Base-by-base conservation (phyloP, 2,888 invertebrate genomes). In the Drosophila glabriapex region DNA sequence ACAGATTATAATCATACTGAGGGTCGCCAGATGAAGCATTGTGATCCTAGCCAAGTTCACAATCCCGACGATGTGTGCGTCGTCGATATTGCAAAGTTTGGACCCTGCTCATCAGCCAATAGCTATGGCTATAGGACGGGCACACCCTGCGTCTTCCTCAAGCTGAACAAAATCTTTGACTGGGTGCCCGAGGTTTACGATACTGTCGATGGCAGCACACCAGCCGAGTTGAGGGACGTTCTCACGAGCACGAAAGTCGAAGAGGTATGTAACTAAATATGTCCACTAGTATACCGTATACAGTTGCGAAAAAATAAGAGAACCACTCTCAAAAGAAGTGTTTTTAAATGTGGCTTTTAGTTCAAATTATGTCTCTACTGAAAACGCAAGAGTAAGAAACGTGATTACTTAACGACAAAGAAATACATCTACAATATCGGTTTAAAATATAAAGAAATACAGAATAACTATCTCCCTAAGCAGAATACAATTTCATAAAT, bases 61-160 rank as follows among this genome's bases (percentile, higher is more conserved):
- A 84, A 89, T 4, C 61, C 68, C 6, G 94, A 94, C 12, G 94
- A 95, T 80, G 95, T 95, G 0, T 96, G 96, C 76, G 93, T 94
- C 46, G 91, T 95, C 0, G 89, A 92, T 53, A 76, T 94, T 1
- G 84, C 92, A 0, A 71, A 91, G 4, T 94, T 95, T 82, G 95
- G 94, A 0, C 93, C 93, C 4, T 96, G 96, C 83, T 93, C 94
- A 2, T 90, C 93, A 1, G 77, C 83, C 1, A 91, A 94, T 7
- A 87, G 92, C 14, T 98, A 96, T 90, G 97, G 97, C 14, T 98
- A 95, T 91, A 94, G 95, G 68, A 94, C 94, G 54, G 95, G 96
- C n/a, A 94, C 95, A 46, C 98, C 98, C 7, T 98, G 98, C 93
- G 94, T 98, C 75, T 95, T 97, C 85, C 94, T 98, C 68, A 98